Evolutionary conservation across 2,888 invertebrate species (phyloP).

Genomic region (Rhagonycha lutea): DNA sequence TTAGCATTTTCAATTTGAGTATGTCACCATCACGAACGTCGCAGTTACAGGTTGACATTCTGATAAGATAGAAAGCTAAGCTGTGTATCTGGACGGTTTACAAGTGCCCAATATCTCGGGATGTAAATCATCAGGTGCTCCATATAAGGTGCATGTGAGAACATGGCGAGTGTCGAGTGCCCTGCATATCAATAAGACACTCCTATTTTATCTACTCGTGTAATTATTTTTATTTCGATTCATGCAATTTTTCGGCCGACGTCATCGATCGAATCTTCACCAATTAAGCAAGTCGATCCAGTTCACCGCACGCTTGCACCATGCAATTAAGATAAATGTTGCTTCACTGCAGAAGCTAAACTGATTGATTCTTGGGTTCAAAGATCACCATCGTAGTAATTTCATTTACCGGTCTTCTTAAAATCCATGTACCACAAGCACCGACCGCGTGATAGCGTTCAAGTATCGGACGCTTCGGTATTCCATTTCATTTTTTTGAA

Average conservation of each 20-base stretch:
- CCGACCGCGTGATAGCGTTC: conserved; percentile 36
- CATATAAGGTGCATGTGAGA: conserved; percentile 49
- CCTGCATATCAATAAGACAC: conserved; percentile 45
- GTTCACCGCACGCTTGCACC: conserved; percentile 37
- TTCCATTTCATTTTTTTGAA: conserved; percentile 27
- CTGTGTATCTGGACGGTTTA: conserved; percentile 50
- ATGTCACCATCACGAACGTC: conserved; percentile 41
- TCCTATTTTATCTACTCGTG: conserved; percentile 17
- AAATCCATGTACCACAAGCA: conserved; percentile 24
- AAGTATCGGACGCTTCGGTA: conserved; percentile 35
- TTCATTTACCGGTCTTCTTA: conserved; percentile 37
- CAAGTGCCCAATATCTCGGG: conserved; percentile 53
- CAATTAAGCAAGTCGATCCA: conserved; percentile 34
- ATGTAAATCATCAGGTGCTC: conserved; percentile 53
- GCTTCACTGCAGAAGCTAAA: conserved; percentile 40
- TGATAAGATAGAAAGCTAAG: conserved; percentile 53
- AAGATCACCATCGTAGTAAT: conserved; percentile 43
- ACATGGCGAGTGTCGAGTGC: conserved; percentile 39
- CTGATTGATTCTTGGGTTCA: conserved; percentile 45
- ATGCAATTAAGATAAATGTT: conserved; percentile 44
- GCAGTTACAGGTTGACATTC: conserved; percentile 38
- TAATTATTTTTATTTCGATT: conserved; percentile 9
- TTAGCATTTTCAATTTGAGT: conserved; percentile 39
- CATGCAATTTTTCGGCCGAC: neutral
- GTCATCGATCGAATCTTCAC: neutral